Percentiles rank a stretch among this genome's conserved stretches.
Evolutionary conservation across 2,797 vertebrate genomes (phyloP).

Genomic region (Tauraco hartlaubi): DNA sequence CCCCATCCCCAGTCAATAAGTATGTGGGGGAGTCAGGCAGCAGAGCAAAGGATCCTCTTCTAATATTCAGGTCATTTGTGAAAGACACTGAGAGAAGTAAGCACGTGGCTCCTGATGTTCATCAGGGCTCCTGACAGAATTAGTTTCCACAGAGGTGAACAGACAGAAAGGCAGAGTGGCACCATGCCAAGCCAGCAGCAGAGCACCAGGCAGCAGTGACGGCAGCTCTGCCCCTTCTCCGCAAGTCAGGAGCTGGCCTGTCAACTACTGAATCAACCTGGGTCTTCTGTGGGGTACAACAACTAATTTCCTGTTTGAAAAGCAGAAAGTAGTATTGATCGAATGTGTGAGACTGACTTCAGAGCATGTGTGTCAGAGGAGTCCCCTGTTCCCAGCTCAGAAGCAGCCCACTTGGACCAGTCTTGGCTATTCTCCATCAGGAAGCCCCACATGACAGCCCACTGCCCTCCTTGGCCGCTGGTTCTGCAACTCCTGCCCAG

Average conservation of each 20-base stretch:
- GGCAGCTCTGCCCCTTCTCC: neutral
- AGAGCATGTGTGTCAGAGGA: accelerated
- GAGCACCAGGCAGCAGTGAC: neutral
- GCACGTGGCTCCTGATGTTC: neutral
- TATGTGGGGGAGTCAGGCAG: accelerated
- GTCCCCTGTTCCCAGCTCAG: neutral
- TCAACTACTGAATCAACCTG: neutral
- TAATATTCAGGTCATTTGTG: neutral
- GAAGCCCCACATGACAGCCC: neutral
- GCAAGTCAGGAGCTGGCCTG: neutral
- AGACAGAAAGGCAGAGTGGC: neutral
- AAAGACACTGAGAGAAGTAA: neutral
- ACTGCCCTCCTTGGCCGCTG: neutral
- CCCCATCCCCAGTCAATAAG: too few relatives aligned
- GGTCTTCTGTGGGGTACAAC: neutral
- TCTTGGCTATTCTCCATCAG: neutral
- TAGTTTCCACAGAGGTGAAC: neutral
- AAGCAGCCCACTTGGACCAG: neutral
- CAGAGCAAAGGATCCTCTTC: neutral
- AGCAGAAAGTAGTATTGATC: neutral
- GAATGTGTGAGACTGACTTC: accelerated
- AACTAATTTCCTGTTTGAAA: neutral
- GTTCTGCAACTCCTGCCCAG: neutral
- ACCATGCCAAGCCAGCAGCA: neutral
- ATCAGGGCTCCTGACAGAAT: neutral